phyloP scores from a whole-genome alignment of 2,797 vertebrate species.

The Falco berigora region DNA sequence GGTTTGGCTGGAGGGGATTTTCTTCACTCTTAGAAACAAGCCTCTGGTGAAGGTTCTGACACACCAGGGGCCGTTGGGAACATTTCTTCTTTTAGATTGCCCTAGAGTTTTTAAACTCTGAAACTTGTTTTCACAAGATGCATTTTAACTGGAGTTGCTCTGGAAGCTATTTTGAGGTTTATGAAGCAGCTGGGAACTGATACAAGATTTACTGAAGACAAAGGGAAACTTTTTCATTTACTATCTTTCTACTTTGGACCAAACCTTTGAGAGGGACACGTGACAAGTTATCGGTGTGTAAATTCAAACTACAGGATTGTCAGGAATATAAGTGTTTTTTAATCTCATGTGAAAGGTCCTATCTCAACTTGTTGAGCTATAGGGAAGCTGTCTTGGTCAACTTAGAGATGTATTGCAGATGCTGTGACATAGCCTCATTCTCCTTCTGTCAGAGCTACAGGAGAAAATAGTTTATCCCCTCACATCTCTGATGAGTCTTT shows the following conservation, averaged over 20 bases:
- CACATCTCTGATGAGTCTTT: background rate
- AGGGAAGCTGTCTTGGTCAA: background rate
- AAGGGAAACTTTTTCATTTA: background rate
- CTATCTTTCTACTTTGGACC: background rate
- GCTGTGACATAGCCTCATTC: background rate
- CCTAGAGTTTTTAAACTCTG: background rate
- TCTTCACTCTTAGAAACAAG: background rate
- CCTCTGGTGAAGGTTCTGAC: background rate
- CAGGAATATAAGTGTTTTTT: background rate
- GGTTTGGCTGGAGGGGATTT: background rate
- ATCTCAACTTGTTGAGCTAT: background rate
- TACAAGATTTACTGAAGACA: background rate
- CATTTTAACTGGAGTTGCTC: background rate
- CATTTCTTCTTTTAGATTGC: background rate
- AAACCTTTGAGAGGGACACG: background rate
- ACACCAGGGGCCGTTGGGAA: fast-evolving
- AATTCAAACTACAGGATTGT: background rate
- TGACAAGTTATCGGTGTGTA: background rate
- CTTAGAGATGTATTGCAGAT: background rate
- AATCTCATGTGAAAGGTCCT: background rate
- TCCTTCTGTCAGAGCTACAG: background rate
- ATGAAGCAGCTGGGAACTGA: background rate
- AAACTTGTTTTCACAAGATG: background rate
- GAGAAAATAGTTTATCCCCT: background rate
- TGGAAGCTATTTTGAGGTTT: background rate